A percentile compares a stretch with the other conserved stretches of the same genome.
phyloP scores from a whole-genome alignment of 2,797 vertebrate species.

The Hippopotamyrus pictus region DNA sequence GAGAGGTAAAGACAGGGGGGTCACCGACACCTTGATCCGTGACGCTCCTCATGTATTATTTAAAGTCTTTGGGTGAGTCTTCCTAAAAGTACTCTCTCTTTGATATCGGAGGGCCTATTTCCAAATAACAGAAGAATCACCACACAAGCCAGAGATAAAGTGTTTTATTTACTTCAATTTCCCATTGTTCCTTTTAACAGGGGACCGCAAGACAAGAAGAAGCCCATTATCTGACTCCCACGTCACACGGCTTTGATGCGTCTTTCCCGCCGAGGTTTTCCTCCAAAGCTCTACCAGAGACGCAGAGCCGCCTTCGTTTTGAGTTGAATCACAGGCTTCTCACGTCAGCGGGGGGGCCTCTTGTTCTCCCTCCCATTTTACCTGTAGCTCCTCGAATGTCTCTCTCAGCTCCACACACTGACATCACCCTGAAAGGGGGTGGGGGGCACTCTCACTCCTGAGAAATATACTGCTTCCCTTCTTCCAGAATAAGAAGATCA shows the following conservation, averaged over 20 bases:
- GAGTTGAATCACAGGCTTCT: conserved; percentile 18
- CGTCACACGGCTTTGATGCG: conserved; percentile 30
- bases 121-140: conserved; percentile 32
- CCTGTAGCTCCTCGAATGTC: not conserved
- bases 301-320: conserved; percentile 32
- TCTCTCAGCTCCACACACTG: not conserved
- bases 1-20: not conserved
- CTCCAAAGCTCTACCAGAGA: conserved; percentile 41
- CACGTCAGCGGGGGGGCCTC: not conserved
- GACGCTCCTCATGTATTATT: conserved; percentile 13
- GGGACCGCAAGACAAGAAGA: conserved; percentile 37
- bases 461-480: not conserved
- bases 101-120: conserved; percentile 41
- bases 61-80: conserved; percentile 25
- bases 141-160: conserved; percentile 43
- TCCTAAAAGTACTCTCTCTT: conserved; percentile 37
- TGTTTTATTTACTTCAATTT: conserved; percentile 36
- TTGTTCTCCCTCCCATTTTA: not conserved
- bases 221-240: conserved; percentile 33
- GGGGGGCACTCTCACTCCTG: not conserved
- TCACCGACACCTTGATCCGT: conserved; percentile 13
- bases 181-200: conserved; percentile 32
- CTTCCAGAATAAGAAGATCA: not conserved
- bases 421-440: not conserved
- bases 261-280: conserved; percentile 14